Evolutionary conservation across 37 sponge, comb jelly and placozoan genomes (phyloP).

Genomic region (Halichondria panicea): DNA sequence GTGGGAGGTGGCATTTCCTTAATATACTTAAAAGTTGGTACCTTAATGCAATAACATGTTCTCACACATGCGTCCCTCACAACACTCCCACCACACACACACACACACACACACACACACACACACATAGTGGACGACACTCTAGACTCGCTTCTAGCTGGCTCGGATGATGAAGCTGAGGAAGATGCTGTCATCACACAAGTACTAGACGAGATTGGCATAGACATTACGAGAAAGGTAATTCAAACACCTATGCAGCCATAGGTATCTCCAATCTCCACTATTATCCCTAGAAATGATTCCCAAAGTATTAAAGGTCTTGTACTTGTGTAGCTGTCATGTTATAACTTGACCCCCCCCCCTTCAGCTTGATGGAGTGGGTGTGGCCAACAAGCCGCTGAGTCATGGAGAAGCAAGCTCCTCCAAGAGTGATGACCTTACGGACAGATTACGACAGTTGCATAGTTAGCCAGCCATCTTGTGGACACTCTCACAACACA

Average conservation of each 20-base stretch:
- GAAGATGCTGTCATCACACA: slow-evolving; percentile 87
- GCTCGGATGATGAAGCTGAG: slow-evolving; percentile 96
- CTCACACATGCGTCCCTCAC: no score
- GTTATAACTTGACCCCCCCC: not conserved
- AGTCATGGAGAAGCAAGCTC: not conserved
- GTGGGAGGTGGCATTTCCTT: no score
- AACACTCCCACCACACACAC: no score
- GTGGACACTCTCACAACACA: no score
- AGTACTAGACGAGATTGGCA: slow-evolving; percentile 99
- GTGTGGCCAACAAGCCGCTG: slow-evolving; percentile 37
- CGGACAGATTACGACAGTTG: slow-evolving; percentile 46
- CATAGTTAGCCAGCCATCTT: slow-evolving; percentile 44
- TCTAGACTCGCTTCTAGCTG: slow-evolving; percentile 84
- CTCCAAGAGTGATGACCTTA: slow-evolving; percentile 41
- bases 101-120: not conserved
- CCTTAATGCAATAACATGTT: no score
- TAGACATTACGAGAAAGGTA: slow-evolving; percentile 87
- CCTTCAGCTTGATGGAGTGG: slow-evolving; percentile 51
- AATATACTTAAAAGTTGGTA: no score
- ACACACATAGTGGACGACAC: slow-evolving; percentile 87
- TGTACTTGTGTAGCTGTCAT: not conserved
- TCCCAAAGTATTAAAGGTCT: not conserved
- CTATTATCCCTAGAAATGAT: not conserved
- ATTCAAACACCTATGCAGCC: no score
- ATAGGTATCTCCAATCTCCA: not conserved